Base-by-base conservation (phyloP, 2,113 vertebrate species). In the Orycteropus afer region DNA sequence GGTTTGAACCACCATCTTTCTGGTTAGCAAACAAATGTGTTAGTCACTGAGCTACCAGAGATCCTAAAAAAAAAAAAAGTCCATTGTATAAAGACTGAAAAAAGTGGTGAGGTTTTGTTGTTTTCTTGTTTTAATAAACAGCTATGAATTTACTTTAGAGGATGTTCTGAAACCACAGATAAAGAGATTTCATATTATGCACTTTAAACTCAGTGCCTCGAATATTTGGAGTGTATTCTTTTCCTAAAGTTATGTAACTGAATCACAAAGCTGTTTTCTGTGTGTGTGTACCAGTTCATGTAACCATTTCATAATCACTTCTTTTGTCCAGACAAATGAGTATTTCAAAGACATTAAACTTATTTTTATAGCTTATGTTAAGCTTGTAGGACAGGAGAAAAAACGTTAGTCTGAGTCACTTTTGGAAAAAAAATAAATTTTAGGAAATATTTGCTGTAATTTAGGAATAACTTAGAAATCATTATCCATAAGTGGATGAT, bases 401-500 rank as follows among this genome's bases (percentile, higher is more conserved):
- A 95, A 91, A 61, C 73, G 47, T 55, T 86, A 51, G 17, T 22
- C 57, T 73, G 1, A 88, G 18, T 94, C 76, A 67, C 45, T 94
- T 86, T 47, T 17, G 13, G 53, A 20, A 37, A 27, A 42, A n/a
- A 59, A 47, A 27, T 76, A 27, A 73, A 63, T 4, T 51, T n/a
- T 25, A 89, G n/a, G 42, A 65, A 93, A 73, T 25, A 53, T 80
- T 71, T 4, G 5, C 25, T 76, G 1, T 65, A 80, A 63, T 7
- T 57, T 65, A n/a, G 53, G 27, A 89, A 57, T 94, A 69, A 74
- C 47, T 27, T 82, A 78, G 61, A 93, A 89, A 82, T 88, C 32
- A 82, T 84, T 67, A 79, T 53, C 69, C 47, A 5, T 78, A 94
- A 59, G 27, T 65, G 51, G 29, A 89, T 83, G 95, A 91, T 76